Evolutionary conservation across 2,888 invertebrate species (phyloP).

Genomic region (Podabrus alpinus): DNA sequence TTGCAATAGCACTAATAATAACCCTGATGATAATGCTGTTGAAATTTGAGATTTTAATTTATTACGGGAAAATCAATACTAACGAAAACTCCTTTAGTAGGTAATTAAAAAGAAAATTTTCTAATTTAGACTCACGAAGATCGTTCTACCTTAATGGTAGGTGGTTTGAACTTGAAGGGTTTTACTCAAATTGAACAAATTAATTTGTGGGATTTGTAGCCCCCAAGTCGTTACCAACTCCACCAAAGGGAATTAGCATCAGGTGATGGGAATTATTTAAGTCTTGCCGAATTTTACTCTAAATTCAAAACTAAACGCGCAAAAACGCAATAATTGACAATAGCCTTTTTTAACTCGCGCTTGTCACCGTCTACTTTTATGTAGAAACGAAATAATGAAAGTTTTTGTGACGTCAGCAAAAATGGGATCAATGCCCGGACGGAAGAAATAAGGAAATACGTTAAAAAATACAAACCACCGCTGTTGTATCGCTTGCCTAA

Average conservation of each 20-base stretch:
- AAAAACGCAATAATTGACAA: background rate
- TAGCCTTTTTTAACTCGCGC: background rate
- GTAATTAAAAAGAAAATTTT: background rate
- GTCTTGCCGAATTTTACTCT: background rate
- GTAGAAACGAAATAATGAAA: slow-evolving; percentile 34
- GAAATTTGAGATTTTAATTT: background rate
- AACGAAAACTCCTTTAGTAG: background rate
- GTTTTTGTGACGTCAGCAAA: slow-evolving; percentile 24
- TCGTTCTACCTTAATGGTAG: background rate
- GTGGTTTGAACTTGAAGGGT: background rate
- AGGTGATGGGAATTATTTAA: slow-evolving; percentile 17
- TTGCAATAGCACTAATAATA: slow-evolving; percentile 2
- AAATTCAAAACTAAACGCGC: background rate
- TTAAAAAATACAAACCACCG: slow-evolving; percentile 41
- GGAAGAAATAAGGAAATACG: slow-evolving; percentile 47
- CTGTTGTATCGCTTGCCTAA: slow-evolving; percentile 39
- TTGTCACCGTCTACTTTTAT: slow-evolving; percentile 21
- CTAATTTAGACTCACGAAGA: background rate
- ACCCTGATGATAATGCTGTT: background rate
- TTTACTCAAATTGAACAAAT: slow-evolving; percentile 15
- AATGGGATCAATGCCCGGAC: slow-evolving; percentile 39
- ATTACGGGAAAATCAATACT: background rate
- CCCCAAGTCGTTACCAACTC: slow-evolving; percentile 21
- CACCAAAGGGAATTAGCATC: slow-evolving; percentile 22
- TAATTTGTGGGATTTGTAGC: slow-evolving; percentile 17